Evolutionary conservation across 2,888 invertebrate species (phyloP), one percentile per base, ranked within the genome.

Genomic region (Anticlea derivata): DNA sequence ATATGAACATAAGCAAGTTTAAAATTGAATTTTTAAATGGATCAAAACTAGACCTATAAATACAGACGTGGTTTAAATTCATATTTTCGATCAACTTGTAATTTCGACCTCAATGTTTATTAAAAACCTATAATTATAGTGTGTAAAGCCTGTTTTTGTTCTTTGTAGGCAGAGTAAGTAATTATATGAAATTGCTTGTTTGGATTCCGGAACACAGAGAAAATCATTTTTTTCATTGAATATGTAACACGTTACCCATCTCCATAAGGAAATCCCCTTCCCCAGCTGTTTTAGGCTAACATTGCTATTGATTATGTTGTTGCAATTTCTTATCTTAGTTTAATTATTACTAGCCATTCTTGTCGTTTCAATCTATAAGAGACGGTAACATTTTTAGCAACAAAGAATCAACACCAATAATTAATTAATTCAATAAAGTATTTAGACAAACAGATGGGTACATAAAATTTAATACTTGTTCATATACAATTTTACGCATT

Each of bases 41-140:
- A 37, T 35, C 39, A 46, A 46, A 52, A 38, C 37, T 53, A 33
- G 50, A 38, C 33, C 38, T 46, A 52, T 52, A 51, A 45, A 43
- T 50, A n/a, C n/a, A n/a, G n/a, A 55, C 37, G 30, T 33, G 24
- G 46, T 53, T 54, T 33, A 41, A 35, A 51, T 55, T 53, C 40
- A 59, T 56, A 52, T 54, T 59, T 58, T 61, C 50, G 39, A 60
- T 50, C 54, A 53, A 22, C 41, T 60, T 50, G 44, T 55, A 55
- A 52, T 55, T 46, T 37, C 49, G 35, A 58, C 55, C 52, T 58
- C 54, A 46, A 40, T 54, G 27, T 51, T 46, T 29, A 20, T 57
- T n/a, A 38, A 53, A 52, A 47, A 50, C 34, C 61, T 49, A 60
- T 65, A 59, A 64, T 66, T 64, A 66, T 55, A 50, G 34, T 49